Evolutionary conservation across 1,140 invertebrate species (phyloP), one percentile per base, ranked within the genome.

Genomic region (Diorhabda sublineata): DNA sequence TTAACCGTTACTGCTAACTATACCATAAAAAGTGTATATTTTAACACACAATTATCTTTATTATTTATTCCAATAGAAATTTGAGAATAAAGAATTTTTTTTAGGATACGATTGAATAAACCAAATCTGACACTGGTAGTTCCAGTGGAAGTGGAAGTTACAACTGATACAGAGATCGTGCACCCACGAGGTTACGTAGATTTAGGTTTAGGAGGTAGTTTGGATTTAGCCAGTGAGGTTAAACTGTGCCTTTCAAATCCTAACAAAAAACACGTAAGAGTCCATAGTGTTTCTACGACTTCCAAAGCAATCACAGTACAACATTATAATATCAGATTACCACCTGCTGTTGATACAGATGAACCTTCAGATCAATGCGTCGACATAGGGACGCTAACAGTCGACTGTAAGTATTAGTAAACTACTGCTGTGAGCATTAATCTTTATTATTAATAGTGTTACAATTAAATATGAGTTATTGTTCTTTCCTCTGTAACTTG

Each of bases 71-170:
- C 26, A 26, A 26, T 26, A 26, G 1, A 26, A 26, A 26, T 26
- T 26, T 26, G 26, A 26, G 26, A 26, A 26, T 26, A 26, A 26
- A 26, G 26, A 26, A 26, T 26, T 26, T 26, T 26, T 58, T 73
- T 72, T 61, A 88, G 91, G 77, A 90, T 92, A 77, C 89, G 89
- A 84, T 87, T 91, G 44, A 91, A 91, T 77, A 86, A 86, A 75
- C 87, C 84, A 70, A 85, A 87, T 66, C 87, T 90, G 75, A 82
- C 90, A 69, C 82, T 92, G 60, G 88, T 95, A 69, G 85, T 96
- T 68, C 93, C 93, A 42, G 84, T 96, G n/a, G 93, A 96, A 83
- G 88, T 96, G 26, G 92, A 96, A 86, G 93, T 96, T 58, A 85
- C 88, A 68, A 85, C 87, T 61, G 78, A 83, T 75, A 85, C 90